A percentile compares a stretch with the other conserved stretches of the same genome.
These are phyloP conservation scores for Chaetorhynchus papuensis DNA, from an alignment of 2,113 vertebrate species.

Conservation along the genomic window DNA sequence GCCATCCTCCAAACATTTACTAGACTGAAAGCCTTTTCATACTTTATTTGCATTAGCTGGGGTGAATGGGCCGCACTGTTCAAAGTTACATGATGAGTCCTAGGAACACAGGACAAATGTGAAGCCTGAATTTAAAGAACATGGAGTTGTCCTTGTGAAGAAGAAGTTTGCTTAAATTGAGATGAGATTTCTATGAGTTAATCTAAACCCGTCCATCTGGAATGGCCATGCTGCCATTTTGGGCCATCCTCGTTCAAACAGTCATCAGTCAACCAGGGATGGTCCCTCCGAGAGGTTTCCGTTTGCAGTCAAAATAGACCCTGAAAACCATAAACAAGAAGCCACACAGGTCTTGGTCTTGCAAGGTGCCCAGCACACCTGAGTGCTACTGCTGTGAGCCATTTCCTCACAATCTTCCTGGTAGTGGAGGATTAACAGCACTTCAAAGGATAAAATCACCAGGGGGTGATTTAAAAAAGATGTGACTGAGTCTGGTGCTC, in stretches of 20 bases:
- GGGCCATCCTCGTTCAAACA: neutral
- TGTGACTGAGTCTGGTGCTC: constrained; percentile 47
- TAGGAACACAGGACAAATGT: neutral
- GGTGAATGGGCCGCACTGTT: neutral
- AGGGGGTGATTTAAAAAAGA: constrained; percentile 46
- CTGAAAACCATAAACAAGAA: neutral
- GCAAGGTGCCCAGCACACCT: neutral
- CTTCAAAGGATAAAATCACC: constrained; percentile 35
- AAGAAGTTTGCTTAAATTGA: neutral
- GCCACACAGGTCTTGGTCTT: neutral
- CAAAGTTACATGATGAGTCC: neutral
- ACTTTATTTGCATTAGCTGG: neutral
- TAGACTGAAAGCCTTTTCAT: constrained; percentile 19
- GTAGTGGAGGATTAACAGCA: neutral
- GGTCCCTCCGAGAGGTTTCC: rapidly evolving
- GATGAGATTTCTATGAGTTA: neutral
- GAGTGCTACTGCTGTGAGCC: neutral
- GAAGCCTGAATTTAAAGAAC: neutral
- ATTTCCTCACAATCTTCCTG: neutral
- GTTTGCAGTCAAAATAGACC: neutral
- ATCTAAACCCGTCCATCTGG: neutral
- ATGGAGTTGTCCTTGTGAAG: neutral
- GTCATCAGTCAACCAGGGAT: neutral
- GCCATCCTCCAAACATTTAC: neutral
- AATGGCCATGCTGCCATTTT: neutral